phyloP scores from a whole-genome alignment of 2,113 vertebrate genomes.

The Bubo blakistoni region DNA sequence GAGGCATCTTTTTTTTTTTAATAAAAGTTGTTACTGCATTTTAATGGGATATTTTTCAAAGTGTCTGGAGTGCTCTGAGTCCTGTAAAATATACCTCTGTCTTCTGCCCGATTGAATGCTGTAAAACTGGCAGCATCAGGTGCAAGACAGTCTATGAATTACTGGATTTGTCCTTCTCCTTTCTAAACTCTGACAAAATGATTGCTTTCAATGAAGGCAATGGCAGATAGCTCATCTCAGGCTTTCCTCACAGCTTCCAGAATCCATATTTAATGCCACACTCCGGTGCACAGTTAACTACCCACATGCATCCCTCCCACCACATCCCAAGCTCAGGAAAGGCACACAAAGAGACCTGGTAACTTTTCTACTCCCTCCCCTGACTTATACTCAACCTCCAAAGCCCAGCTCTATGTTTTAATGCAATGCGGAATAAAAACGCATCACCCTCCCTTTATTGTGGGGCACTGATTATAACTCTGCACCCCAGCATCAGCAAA shows the following conservation, averaged over 20 bases:
- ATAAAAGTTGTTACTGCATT: not conserved
- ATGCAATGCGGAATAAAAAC: not conserved
- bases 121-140: not conserved
- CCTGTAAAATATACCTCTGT: not conserved
- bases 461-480: not conserved
- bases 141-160: not conserved
- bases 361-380: not conserved
- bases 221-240: not conserved
- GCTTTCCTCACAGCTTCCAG: not conserved
- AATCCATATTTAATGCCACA: not conserved
- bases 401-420: not conserved
- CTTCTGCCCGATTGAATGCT: not conserved
- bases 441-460: fast-evolving
- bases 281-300: not conserved
- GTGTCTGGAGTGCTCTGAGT: not conserved
- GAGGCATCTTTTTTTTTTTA: not conserved
- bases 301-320: not conserved
- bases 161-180: not conserved
- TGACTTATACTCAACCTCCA: not conserved
- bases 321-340: not conserved
- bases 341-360: not conserved
- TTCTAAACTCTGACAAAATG: not conserved
- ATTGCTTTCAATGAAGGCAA: not conserved
- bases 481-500: not conserved
- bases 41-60: not conserved